These are phyloP conservation scores for Drosophila ogumai DNA, from an alignment of 1,140 invertebrate species.

Conservation along the genomic window DNA sequence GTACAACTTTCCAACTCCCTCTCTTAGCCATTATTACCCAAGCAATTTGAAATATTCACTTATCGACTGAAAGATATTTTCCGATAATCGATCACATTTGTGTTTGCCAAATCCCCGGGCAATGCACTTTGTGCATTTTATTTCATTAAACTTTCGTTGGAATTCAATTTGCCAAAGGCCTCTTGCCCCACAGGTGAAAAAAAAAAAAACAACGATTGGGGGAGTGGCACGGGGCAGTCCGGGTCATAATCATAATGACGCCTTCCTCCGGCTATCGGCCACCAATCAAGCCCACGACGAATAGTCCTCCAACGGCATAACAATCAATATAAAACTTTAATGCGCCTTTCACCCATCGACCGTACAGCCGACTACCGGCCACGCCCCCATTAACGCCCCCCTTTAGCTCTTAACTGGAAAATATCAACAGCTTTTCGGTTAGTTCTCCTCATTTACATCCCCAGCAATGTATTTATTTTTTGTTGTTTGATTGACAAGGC, in stretches of 20 bases:
- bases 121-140: conserved; percentile 34
- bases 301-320: conserved; percentile 42
- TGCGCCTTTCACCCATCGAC: conserved; percentile 68
- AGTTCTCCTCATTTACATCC: conserved; percentile 65
- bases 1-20: neutral
- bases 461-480: conserved; percentile 14
- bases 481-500: conserved; percentile 73
- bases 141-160: conserved; percentile 51
- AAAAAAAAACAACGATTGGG: conserved; percentile 1
- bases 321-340: conserved; percentile 78
- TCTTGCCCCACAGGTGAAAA: neutral
- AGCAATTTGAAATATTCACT: conserved; percentile 16
- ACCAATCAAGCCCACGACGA: conserved; percentile 43
- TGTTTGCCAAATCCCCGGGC: conserved; percentile 4
- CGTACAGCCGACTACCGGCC: conserved; percentile 17
- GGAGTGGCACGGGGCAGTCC: conserved; percentile 28
- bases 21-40: too few species aligned
- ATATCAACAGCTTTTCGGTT: conserved; percentile 79
- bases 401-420: conserved; percentile 66
- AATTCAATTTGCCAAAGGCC: conserved; percentile 52
- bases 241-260: conserved; percentile 56
- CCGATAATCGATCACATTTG: conserved; percentile 42
- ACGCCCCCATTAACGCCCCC: conserved; percentile 26
- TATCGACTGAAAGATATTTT: conserved; percentile 33
- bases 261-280: conserved; percentile 36